Evolutionary conservation across 2,797 vertebrate genomes (phyloP).

Genomic region (Danio albolineatus): DNA sequence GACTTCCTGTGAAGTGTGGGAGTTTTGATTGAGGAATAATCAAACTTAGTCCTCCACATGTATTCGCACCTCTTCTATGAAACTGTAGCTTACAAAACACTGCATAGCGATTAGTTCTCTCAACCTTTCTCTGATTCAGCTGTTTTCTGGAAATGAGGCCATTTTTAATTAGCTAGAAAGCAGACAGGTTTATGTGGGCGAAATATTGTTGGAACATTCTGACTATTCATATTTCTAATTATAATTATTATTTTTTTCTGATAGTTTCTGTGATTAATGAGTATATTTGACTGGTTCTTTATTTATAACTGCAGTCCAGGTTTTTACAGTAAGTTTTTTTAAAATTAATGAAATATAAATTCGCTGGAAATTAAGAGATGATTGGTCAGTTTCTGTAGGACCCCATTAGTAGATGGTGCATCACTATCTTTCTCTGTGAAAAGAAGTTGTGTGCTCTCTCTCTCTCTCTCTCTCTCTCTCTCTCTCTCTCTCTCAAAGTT

Average conservation of each 20-base stretch:
- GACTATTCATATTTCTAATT: constrained; percentile 24
- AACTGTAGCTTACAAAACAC: not conserved
- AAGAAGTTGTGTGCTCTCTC: no score
- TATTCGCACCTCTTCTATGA: not conserved
- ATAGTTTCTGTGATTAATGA: not conserved
- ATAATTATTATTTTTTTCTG: not conserved
- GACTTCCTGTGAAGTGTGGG: constrained; percentile 25
- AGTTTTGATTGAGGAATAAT: constrained; percentile 26
- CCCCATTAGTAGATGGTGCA: not conserved
- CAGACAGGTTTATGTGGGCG: constrained; percentile 10
- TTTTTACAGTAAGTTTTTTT: not conserved
- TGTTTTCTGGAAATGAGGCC: constrained; percentile 20
- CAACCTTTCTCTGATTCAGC: constrained; percentile 29
- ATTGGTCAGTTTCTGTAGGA: not conserved
- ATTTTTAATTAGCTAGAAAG: constrained; percentile 24
- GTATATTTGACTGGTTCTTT: not conserved
- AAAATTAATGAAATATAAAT: not conserved
- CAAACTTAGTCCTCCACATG: not conserved
- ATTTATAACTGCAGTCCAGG: not conserved
- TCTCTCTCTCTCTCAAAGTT: no score
- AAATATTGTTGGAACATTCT: constrained; percentile 22
- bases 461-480: no score
- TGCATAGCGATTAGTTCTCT: constrained; percentile 14
- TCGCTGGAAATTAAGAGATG: not conserved
- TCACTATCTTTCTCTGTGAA: not conserved